A percentile compares a stretch with the other conserved stretches of the same genome.
phyloP scores from a whole-genome alignment of 2,888 invertebrate species.

The Xanthorhoe spadicearia region DNA sequence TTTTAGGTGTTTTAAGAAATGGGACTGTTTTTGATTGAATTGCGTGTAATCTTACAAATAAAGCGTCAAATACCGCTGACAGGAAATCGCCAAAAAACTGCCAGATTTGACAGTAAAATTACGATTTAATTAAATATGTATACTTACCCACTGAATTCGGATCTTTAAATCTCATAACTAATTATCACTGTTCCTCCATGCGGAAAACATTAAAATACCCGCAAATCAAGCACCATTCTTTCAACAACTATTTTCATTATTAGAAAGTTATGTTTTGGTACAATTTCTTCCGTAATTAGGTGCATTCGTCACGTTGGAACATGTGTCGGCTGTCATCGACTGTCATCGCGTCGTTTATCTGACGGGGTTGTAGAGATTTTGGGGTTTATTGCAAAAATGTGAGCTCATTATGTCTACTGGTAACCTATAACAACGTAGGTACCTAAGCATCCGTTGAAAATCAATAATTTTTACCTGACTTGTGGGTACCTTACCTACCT shows the following conservation, averaged over 20 bases:
- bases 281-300: constrained; percentile 60
- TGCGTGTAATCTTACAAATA: too few relatives aligned
- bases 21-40: too few relatives aligned
- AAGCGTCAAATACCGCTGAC: too few relatives aligned
- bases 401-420: neutral
- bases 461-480: too few relatives aligned
- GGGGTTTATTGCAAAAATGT: constrained; percentile 49
- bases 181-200: constrained; percentile 22
- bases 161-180: neutral
- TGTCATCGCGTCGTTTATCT: constrained; percentile 52
- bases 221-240: neutral
- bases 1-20: too few relatives aligned
- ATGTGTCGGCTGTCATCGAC: constrained; percentile 63
- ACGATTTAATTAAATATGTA: too few relatives aligned
- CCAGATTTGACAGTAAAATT: too few relatives aligned
- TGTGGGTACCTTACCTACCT: too few relatives aligned
- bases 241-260: constrained; percentile 3
- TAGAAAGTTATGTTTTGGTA: constrained; percentile 20
- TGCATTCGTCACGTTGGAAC: constrained; percentile 62
- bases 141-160: neutral
- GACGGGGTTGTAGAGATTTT: neutral
- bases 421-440: neutral
- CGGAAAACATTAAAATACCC: constrained; percentile 26
- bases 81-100: too few relatives aligned
- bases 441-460: neutral